A percentile compares a stretch with the other conserved stretches of the same genome.
These are phyloP conservation scores for Sebastes trivittatus DNA, from an alignment of 2,797 vertebrate genomes.

Conservation along the genomic window DNA sequence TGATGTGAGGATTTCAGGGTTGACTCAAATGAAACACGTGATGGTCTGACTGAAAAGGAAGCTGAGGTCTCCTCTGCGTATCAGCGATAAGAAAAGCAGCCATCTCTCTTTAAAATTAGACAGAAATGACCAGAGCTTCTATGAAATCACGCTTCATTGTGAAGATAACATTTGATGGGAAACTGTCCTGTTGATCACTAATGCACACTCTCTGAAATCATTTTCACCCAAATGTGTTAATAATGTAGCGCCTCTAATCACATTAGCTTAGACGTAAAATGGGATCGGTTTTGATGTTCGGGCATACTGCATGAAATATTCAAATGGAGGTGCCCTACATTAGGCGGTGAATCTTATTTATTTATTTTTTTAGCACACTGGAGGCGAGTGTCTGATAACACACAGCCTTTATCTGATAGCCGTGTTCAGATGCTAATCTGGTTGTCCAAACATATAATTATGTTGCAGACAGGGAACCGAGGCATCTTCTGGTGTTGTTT, in stretches of 20 bases:
- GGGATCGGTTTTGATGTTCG: slow-evolving; percentile 54
- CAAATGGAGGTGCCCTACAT: slow-evolving; percentile 68
- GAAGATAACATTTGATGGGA: slow-evolving; percentile 36
- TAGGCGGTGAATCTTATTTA: slow-evolving; percentile 29
- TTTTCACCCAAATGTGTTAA: slow-evolving; percentile 44
- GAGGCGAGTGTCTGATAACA: slow-evolving; percentile 48
- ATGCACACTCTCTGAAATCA: slow-evolving; percentile 31
- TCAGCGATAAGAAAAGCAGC: slow-evolving; percentile 4
- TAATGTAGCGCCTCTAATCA: slow-evolving; percentile 61
- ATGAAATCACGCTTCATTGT: slow-evolving; percentile 22
- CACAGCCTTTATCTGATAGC: slow-evolving; percentile 27
- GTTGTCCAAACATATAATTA: slow-evolving; percentile 40
- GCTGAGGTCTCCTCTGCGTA: background rate
- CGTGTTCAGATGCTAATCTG: slow-evolving; percentile 57
- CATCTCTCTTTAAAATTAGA: slow-evolving; percentile 14
- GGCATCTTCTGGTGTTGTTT: background rate
- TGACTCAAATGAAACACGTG: slow-evolving; percentile 2
- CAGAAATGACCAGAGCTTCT: slow-evolving; percentile 8
- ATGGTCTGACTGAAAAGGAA: background rate
- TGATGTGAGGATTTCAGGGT: slow-evolving; percentile 28
- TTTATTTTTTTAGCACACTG: slow-evolving; percentile 25
- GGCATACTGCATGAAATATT: slow-evolving; percentile 66
- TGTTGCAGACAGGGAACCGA: background rate
- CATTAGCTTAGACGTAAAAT: slow-evolving; percentile 45
- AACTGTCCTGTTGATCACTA: slow-evolving; percentile 27